Evolutionary conservation across 2,113 vertebrate species (phyloP).

Genomic region (Panurus biarmicus): DNA sequence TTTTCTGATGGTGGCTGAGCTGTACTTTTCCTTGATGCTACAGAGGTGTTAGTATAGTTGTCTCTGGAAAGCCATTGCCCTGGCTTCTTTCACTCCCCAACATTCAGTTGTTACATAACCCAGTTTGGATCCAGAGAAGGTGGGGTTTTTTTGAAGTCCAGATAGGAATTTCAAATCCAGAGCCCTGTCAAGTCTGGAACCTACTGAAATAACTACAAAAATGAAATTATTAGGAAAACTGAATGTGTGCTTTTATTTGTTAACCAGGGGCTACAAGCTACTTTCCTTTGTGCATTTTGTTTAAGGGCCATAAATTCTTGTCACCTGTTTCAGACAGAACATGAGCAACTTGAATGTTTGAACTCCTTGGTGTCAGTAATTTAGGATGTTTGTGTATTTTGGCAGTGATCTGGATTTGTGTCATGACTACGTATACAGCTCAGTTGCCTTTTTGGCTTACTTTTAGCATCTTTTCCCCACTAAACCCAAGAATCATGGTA

Average conservation of each 20-base stretch:
- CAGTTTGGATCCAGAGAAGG: background rate
- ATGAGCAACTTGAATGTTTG: background rate
- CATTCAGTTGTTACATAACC: background rate
- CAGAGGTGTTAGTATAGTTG: background rate
- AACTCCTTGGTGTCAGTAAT: background rate
- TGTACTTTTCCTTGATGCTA: background rate
- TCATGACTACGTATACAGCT: background rate
- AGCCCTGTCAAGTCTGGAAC: background rate
- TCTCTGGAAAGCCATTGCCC: background rate
- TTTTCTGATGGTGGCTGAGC: background rate
- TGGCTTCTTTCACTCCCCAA: background rate
- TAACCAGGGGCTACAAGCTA: background rate
- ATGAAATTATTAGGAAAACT: background rate
- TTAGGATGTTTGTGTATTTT: background rate
- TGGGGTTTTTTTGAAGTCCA: background rate
- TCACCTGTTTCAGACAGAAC: background rate
- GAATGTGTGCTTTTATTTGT: background rate
- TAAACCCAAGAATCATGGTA: background rate
- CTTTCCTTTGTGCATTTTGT: background rate
- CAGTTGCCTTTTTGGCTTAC: background rate
- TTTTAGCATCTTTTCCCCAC: background rate
- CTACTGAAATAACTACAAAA: background rate
- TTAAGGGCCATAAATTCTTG: background rate
- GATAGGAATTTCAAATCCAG: background rate
- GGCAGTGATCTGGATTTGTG: background rate